Evolutionary conservation across 2,113 vertebrate genomes (phyloP).

Genomic region (Cyanoliseus patagonus): DNA sequence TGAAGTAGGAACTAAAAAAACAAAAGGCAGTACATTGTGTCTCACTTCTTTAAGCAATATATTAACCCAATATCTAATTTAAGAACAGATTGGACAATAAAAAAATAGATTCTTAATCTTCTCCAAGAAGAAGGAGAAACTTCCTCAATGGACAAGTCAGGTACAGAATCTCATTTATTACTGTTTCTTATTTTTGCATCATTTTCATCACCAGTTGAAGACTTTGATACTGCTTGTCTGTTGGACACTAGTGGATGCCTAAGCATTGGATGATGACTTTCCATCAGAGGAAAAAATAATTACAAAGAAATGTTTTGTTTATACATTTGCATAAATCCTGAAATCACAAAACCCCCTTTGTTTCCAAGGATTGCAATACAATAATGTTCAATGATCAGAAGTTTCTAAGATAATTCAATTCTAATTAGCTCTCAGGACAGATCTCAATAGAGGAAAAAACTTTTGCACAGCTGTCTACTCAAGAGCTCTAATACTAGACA

Average conservation of each 20-base stretch:
- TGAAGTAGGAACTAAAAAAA: background rate
- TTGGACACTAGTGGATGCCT: background rate
- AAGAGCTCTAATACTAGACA: background rate
- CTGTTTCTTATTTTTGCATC: background rate
- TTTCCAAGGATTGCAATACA: background rate
- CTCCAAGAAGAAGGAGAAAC: background rate
- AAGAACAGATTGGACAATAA: background rate
- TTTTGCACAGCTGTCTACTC: background rate
- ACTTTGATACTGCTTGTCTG: background rate
- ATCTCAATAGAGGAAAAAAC: background rate
- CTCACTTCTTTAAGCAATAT: background rate
- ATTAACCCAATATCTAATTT: background rate
- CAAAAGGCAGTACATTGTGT: background rate
- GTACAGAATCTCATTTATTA: background rate
- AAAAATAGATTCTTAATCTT: background rate
- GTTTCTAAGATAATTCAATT: background rate
- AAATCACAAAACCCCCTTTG: rapidly evolving
- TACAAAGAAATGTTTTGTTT: background rate
- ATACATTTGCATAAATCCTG: background rate
- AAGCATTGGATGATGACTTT: background rate
- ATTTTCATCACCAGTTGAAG: background rate
- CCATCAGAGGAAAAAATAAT: background rate
- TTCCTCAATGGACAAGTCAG: background rate
- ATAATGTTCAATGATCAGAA: background rate
- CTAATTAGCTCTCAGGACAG: background rate